These are phyloP conservation scores for Pseudolaguvia tuberculata DNA, from an alignment of 2,113 vertebrate genomes.

Conservation along the genomic window DNA sequence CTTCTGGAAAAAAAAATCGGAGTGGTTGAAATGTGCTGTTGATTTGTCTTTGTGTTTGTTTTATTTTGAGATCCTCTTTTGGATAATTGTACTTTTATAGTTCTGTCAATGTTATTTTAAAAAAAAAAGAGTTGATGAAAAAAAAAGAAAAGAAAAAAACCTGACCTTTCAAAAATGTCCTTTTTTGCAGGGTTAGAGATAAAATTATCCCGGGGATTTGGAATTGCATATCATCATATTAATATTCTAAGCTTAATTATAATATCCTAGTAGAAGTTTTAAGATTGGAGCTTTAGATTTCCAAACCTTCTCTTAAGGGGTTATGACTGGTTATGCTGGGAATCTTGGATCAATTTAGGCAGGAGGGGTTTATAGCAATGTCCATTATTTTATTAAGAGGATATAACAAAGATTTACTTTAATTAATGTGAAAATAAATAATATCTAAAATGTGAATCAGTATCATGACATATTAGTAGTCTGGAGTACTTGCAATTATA, in stretches of 20 bases:
- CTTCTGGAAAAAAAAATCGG: conserved; percentile 16
- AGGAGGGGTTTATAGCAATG: neutral
- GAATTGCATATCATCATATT: conserved; percentile 30
- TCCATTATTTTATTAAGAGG: neutral
- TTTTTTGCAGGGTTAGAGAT: conserved; percentile 28
- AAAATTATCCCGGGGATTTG: conserved; percentile 7
- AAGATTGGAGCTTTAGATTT: neutral
- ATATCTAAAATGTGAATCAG: neutral
- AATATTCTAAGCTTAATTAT: conserved; percentile 36
- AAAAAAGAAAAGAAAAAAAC: neutral
- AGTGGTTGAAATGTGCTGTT: conserved; percentile 69
- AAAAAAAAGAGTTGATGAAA: conserved; percentile 5
- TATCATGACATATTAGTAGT: too few relatives aligned
- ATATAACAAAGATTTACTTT: neutral
- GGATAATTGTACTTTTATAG: conserved; percentile 52
- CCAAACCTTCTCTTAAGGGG: conserved; percentile 6
- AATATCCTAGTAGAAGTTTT: conserved; percentile 8
- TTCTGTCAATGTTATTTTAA: conserved; percentile 13
- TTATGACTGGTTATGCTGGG: conserved; percentile 5
- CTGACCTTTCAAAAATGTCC: conserved; percentile 34
- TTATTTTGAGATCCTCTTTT: conserved; percentile 15
- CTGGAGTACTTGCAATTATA: too few relatives aligned
- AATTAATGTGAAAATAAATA: neutral
- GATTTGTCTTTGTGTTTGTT: conserved; percentile 28
- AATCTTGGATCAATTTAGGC: neutral